These are phyloP conservation scores for Mus pahari DNA, from an alignment of 2,113 vertebrate species.

Conservation along the genomic window DNA sequence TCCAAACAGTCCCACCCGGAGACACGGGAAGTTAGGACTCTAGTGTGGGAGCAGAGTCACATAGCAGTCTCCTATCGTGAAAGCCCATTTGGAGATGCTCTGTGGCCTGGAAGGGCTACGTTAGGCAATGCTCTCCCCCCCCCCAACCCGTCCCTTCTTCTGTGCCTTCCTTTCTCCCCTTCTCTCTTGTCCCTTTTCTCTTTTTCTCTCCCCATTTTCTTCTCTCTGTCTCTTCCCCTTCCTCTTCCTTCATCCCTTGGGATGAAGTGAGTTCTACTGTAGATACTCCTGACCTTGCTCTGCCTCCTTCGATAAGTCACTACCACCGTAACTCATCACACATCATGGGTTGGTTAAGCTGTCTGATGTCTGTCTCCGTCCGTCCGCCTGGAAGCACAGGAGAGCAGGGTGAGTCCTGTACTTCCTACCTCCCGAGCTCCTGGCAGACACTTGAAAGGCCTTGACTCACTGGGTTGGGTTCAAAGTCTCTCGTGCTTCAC, in stretches of 20 bases:
- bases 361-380: neutral
- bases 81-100: neutral
- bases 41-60: neutral
- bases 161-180: neutral
- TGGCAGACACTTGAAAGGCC: neutral
- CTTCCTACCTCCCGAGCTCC: neutral
- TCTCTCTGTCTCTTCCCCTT: neutral
- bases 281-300: neutral
- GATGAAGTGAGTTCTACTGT: neutral
- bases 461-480: fast-evolving
- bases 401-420: neutral
- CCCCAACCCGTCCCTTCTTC: neutral
- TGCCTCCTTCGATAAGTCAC: neutral
- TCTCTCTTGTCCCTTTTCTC: neutral
- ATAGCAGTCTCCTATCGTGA: neutral
- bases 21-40: neutral
- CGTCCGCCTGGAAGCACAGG: neutral
- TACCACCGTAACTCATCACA: no score
- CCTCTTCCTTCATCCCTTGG: neutral
- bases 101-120: neutral
- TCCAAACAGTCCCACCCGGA: neutral
- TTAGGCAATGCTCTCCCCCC: neutral
- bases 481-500: neutral
- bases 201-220: neutral
- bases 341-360: neutral